Conservation (phyloP, 2,888 invertebrate species). For the Machimus rusticus region DNA sequence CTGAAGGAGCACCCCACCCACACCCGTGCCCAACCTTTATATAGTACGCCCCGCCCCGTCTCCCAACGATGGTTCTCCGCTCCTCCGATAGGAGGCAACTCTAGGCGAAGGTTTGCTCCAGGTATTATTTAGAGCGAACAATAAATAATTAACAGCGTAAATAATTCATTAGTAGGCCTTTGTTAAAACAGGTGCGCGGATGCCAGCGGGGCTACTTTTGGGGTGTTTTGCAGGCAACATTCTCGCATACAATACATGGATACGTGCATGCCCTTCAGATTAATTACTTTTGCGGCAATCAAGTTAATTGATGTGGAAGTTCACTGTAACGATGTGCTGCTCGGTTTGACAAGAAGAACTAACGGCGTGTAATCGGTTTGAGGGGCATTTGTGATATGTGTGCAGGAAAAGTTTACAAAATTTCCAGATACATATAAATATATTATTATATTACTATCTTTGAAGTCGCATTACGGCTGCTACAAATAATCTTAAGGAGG, state of each 20-base stretch:
- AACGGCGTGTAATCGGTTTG: background rate
- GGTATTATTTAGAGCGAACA: background rate
- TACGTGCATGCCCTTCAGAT: background rate
- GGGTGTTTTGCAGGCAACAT: background rate
- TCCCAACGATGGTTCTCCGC: background rate
- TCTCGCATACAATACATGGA: background rate
- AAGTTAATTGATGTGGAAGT: constrained; percentile 18
- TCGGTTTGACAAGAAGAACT: background rate
- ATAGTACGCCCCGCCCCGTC: background rate
- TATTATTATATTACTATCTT: background rate
- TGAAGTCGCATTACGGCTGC: background rate
- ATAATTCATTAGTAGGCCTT: constrained; percentile 10
- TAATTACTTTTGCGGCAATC: constrained; percentile 20
- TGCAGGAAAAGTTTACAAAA: background rate
- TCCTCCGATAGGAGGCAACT: background rate
- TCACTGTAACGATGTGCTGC: background rate
- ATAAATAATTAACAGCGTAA: constrained; percentile 20
- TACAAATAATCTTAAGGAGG: no score
- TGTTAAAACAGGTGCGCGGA: background rate
- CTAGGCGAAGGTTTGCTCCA: background rate
- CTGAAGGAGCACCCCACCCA: background rate
- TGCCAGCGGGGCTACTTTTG: background rate
- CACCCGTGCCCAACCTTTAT: background rate
- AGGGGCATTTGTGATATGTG: background rate
- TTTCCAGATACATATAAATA: background rate